Conservation (phyloP, 2,888 invertebrate species). For the Sphecodes monilicornis region DNA sequence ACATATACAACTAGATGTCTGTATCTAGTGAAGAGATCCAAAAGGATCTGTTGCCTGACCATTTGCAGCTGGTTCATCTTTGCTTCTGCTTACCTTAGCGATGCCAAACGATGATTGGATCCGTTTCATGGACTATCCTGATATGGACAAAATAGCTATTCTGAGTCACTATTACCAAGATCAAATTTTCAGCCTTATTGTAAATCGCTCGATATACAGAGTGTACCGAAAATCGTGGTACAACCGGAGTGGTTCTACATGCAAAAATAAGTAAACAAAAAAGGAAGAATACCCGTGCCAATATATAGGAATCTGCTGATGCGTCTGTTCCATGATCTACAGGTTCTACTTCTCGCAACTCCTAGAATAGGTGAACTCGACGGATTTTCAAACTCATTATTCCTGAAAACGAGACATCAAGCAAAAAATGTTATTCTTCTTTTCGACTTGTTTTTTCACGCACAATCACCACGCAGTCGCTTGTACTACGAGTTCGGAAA, state of each 20-base stretch:
- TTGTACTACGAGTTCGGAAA: neutral
- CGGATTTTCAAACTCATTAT: neutral
- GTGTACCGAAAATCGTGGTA: neutral
- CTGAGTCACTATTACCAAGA: constrained; percentile 35
- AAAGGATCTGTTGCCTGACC: constrained; percentile 52
- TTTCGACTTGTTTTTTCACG: neutral
- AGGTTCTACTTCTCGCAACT: neutral
- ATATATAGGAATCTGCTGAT: no score
- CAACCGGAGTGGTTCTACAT: neutral
- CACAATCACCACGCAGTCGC: neutral
- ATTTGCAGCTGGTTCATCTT: constrained; percentile 61
- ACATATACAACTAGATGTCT: constrained; percentile 16
- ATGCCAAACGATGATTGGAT: constrained; percentile 84
- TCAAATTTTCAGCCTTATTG: neutral
- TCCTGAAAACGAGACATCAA: no score
- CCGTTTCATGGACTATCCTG: constrained; percentile 85
- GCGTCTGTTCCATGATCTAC: no score
- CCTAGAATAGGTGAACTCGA: neutral
- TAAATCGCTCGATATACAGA: neutral
- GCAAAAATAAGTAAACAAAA: no score
- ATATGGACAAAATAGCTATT: constrained; percentile 84
- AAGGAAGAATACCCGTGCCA: no score
- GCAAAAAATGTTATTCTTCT: no score
- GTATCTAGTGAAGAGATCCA: constrained; percentile 32
- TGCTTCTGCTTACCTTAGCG: constrained; percentile 33